Evolutionary conservation across 1,140 invertebrate species (phyloP), one percentile per base, ranked within the genome.

Genomic region (Trichonephila inaurata): DNA sequence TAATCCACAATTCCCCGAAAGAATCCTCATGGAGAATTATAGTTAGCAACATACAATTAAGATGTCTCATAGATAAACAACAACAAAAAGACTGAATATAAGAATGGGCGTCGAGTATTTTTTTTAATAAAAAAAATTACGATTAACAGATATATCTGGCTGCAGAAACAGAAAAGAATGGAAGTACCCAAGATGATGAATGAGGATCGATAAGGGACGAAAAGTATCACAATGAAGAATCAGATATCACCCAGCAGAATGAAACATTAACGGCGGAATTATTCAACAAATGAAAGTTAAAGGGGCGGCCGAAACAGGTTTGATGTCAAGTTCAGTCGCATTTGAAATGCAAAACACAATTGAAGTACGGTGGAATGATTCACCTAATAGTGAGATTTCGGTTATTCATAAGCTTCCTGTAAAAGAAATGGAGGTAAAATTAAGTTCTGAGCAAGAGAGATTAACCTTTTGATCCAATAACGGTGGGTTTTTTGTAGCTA

Each of bases 261-360:
- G 72, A 77, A 28, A 77, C 72, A 77, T 77, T 77, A 77, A 33
- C 72, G 1, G 72, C 72, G 28, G 72, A 77, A 77, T 77, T 77
- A 77, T 77, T 77, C 72, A 77, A 40, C 72, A 77, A 77, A 77
- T 77, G 72, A 77, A 77, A 77, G 72, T 77, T 77, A 40, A 5
- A 77, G 72, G 28, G 18, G 72, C 69, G 69, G 10, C 24, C 28
- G 28, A 77, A 77, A 24, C 72, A 40, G 51, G 51, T 51, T 51
- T 51, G 51, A 51, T 51, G 72, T 77, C 28, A 33, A 24, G 8
- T 24, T n/a, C n/a, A 69, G 14, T 1, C 66, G n/a, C 72, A 77
- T 77, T n/a, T 77, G 72, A 77, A 77, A 77, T 77, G 72, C 72
- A 77, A 77, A 77, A 77, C 72, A 77, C 72, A 77, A 64, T 18